A percentile compares a stretch with the other conserved stretches of the same genome.
Evolutionary conservation across 2,888 invertebrate genomes (phyloP).

Genomic region (Drosophila incognita): DNA sequence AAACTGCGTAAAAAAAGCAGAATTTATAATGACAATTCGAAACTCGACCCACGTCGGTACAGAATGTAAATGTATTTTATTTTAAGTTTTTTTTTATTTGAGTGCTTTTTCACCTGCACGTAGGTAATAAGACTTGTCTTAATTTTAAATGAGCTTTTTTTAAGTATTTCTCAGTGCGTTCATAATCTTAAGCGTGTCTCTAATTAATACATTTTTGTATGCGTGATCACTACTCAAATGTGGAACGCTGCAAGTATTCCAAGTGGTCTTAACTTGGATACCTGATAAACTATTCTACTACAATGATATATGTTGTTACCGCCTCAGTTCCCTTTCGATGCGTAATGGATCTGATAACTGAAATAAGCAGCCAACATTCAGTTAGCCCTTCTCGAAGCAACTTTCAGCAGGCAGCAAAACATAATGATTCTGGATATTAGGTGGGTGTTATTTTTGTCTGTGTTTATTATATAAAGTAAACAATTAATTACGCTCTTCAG

Average conservation of each 20-base stretch:
- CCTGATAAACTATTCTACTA: background rate
- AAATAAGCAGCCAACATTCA: background rate
- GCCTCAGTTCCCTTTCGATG: background rate
- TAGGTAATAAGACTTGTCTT: conserved; percentile 39
- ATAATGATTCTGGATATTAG: background rate
- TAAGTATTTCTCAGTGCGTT: conserved; percentile 54
- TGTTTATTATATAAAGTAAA: conserved; percentile 25
- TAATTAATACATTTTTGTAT: conserved; percentile 31
- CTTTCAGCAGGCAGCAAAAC: background rate
- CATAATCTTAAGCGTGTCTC: conserved; percentile 40
- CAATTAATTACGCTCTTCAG: conserved; percentile 40
- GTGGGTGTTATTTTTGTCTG: background rate
- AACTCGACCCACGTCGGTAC: background rate
- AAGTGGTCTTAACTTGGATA: background rate
- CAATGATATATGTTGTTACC: background rate
- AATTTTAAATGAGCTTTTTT: conserved; percentile 39
- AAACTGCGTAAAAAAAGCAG: conserved; percentile 87
- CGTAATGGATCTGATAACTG: background rate
- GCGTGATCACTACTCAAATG: conserved; percentile 44
- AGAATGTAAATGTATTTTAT: conserved; percentile 20
- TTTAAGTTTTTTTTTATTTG: background rate
- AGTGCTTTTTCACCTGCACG: conserved; percentile 3
- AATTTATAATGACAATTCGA: conserved; percentile 8
- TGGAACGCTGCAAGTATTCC: conserved; percentile 55
- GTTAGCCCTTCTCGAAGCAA: background rate